These are phyloP conservation scores for Pleuronectes platessa DNA, from an alignment of 2,113 vertebrate genomes.

Conservation along the genomic window DNA sequence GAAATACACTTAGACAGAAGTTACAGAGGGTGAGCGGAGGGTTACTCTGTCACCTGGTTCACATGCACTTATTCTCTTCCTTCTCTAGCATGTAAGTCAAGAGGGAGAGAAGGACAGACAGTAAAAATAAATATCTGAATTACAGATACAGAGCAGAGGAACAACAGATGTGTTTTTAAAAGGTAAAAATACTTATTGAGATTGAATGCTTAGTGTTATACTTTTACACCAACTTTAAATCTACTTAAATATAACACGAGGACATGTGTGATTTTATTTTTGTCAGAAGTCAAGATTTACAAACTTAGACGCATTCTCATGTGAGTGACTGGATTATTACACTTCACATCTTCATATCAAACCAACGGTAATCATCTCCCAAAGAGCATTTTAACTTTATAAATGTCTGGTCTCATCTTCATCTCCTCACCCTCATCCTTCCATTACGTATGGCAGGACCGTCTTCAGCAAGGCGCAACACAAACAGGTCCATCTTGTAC, in stretches of 20 bases:
- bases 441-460: slow-evolving; percentile 97
- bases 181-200: too few relatives aligned
- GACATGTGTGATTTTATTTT: background rate
- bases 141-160: background rate
- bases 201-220: too few relatives aligned
- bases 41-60: slow-evolving; percentile 12
- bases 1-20: slow-evolving; percentile 23
- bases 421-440: slow-evolving; percentile 94
- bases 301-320: background rate
- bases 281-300: slow-evolving; percentile 4
- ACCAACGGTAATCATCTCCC: slow-evolving; percentile 3
- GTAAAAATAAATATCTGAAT: slow-evolving; percentile 1
- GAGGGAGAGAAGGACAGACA: background rate
- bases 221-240: too few relatives aligned
- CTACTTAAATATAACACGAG: too few relatives aligned
- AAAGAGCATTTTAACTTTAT: background rate
- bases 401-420: background rate
- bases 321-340: background rate
- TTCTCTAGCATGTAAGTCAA: slow-evolving; percentile 3
- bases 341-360: slow-evolving; percentile 3
- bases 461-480: slow-evolving; percentile 96
- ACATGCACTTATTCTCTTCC: slow-evolving; percentile 8
- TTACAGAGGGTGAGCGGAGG: slow-evolving; percentile 13
- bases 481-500: slow-evolving; percentile 98
- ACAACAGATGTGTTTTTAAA: too few relatives aligned